These are phyloP conservation scores for Capromys pilorides DNA, from an alignment of 2,797 vertebrate species.

Conservation along the genomic window DNA sequence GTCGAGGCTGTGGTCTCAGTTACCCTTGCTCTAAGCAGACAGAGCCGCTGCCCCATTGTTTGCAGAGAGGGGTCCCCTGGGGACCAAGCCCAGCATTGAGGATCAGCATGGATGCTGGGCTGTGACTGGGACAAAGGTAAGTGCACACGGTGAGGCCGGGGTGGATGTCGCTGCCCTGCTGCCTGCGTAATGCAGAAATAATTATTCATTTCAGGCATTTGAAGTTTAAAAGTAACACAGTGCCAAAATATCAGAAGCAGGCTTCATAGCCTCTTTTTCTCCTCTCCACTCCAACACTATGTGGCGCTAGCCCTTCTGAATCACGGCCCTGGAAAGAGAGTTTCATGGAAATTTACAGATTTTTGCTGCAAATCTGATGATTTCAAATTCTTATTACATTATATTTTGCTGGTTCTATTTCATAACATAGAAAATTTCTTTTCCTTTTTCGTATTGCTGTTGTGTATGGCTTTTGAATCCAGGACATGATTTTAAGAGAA, in stretches of 20 bases:
- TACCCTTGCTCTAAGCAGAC: neutral
- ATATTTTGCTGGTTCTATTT: neutral
- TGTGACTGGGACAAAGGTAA: too few relatives aligned
- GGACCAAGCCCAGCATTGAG: neutral
- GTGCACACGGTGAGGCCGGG: neutral
- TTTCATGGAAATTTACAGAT: neutral
- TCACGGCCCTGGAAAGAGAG: neutral
- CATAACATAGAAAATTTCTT: neutral
- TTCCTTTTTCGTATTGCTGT: neutral
- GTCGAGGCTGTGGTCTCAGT: neutral
- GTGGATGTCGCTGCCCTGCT: neutral
- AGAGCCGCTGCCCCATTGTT: neutral
- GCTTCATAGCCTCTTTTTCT: neutral
- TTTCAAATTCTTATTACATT: neutral
- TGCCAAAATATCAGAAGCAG: neutral
- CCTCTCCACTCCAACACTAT: neutral
- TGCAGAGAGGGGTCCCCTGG: neutral
- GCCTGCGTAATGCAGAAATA: neutral
- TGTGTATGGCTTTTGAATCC: neutral
- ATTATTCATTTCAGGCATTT: neutral
- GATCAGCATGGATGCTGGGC: neutral
- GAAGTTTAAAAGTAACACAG: neutral
- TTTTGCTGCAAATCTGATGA: neutral
- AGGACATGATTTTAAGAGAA: conserved; percentile 5
- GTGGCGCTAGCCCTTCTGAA: neutral